Evolutionary conservation across 1,140 invertebrate genomes (phyloP).

Genomic region (Diorhabda elongata): DNA sequence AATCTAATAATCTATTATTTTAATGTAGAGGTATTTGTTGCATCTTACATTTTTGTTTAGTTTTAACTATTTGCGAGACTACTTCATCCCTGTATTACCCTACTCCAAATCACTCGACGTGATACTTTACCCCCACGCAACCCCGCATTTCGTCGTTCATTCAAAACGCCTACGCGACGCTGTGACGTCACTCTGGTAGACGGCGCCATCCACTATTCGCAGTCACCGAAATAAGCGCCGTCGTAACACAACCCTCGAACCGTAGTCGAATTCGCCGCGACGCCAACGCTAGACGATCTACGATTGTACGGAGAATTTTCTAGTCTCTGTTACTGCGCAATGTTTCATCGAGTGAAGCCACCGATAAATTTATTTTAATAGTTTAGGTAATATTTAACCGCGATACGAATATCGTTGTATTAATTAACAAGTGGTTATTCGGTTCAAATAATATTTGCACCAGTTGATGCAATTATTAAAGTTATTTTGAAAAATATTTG

Average conservation of each 20-base stretch:
- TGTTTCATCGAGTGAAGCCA: too few relatives aligned
- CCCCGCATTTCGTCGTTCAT: constrained; percentile 29
- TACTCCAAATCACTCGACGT: background rate
- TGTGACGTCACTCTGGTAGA: constrained; percentile 37
- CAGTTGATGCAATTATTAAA: too few relatives aligned
- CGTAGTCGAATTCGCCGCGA: background rate
- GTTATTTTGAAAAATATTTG: too few relatives aligned
- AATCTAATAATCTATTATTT: too few relatives aligned
- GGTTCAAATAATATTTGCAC: too few relatives aligned
- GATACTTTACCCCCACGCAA: constrained; percentile 24
- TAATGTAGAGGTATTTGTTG: too few relatives aligned
- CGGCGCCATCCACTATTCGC: constrained; percentile 26
- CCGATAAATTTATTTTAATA: too few relatives aligned
- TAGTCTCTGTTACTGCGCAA: background rate
- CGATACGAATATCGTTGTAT: too few relatives aligned
- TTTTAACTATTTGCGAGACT: too few relatives aligned
- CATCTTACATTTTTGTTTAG: too few relatives aligned
- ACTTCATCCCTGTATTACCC: background rate
- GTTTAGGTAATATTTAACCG: too few relatives aligned
- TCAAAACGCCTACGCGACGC: constrained; percentile 37
- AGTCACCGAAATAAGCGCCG: constrained; percentile 22
- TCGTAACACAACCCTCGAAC: constrained; percentile 12
- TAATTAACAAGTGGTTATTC: too few relatives aligned
- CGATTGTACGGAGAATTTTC: constrained; percentile 1
- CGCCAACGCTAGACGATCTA: constrained; percentile 11